A percentile compares a stretch with the other conserved stretches of the same genome.
Conservation (phyloP, 2,113 vertebrate species). For the Percina caprodes region DNA sequence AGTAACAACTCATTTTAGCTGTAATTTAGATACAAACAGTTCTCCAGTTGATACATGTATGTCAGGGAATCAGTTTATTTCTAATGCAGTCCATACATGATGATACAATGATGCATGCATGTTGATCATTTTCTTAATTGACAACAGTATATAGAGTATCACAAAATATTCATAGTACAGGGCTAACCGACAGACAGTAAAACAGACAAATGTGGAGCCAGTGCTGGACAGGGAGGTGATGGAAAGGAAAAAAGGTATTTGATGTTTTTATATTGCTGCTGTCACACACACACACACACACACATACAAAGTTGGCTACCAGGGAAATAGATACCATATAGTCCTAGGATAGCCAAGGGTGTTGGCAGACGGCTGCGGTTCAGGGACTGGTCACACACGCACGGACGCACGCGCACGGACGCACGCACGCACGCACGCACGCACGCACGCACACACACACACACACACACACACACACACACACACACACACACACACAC, state of each 20-base stretch:
- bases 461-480: conserved; percentile 29
- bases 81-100: background rate
- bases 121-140: background rate
- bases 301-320: conserved; percentile 30
- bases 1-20: background rate
- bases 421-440: conserved; percentile 2
- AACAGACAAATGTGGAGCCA: conserved; percentile 13
- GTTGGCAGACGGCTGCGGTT: conserved; percentile 77
- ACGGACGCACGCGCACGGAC: conserved; percentile 24
- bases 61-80: background rate
- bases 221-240: background rate
- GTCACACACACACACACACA: conserved; percentile 31
- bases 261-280: conserved; percentile 37
- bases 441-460: conserved; percentile 22
- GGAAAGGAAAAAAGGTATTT: conserved; percentile 29
- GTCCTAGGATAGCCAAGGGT: conserved; percentile 57
- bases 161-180: background rate
- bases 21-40: background rate
- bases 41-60: background rate
- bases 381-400: conserved; percentile 66
- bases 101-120: background rate
- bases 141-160: background rate
- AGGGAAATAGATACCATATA: conserved; percentile 60
- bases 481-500: conserved; percentile 9
- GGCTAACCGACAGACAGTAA: conserved; percentile 18